phyloP scores from a whole-genome alignment of 35 echinoderm and acorn worm genomes.

The Holothuria glaberrima region DNA sequence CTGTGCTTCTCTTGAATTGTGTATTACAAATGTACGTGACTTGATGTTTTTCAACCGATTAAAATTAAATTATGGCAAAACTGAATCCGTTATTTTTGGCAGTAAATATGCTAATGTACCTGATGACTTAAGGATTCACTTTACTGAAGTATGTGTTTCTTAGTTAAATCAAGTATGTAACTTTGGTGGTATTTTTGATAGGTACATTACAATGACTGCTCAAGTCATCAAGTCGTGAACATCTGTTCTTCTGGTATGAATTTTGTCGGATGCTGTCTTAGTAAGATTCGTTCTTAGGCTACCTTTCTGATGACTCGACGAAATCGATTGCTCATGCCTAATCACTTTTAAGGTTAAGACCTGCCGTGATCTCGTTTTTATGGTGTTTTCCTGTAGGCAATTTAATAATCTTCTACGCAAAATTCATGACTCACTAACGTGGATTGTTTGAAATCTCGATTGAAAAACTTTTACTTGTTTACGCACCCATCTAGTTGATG shows the following conservation, averaged over 20 bases:
- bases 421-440: too few relatives aligned
- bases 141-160: neutral
- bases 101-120: slow-evolving; percentile 19
- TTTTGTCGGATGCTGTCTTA: neutral
- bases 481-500: too few relatives aligned
- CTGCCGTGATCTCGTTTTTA: neutral
- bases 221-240: neutral
- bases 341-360: neutral
- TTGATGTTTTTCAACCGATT: neutral
- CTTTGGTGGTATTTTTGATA: neutral
- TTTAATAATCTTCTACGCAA: too few relatives aligned
- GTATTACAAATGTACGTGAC: neutral
- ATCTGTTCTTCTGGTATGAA: slow-evolving; percentile 13
- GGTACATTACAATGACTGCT: neutral
- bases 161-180: neutral
- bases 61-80: slow-evolving; percentile 3
- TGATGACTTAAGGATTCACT: neutral
- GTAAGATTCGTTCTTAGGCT: neutral
- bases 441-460: too few relatives aligned
- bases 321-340: slow-evolving; percentile 13
- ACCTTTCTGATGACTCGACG: neutral
- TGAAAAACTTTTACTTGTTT: too few relatives aligned
- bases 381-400: neutral
- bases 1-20: neutral
- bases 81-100: neutral